Conservation (phyloP, 2,888 invertebrate genomes). For the Antheraea yamamai region DNA sequence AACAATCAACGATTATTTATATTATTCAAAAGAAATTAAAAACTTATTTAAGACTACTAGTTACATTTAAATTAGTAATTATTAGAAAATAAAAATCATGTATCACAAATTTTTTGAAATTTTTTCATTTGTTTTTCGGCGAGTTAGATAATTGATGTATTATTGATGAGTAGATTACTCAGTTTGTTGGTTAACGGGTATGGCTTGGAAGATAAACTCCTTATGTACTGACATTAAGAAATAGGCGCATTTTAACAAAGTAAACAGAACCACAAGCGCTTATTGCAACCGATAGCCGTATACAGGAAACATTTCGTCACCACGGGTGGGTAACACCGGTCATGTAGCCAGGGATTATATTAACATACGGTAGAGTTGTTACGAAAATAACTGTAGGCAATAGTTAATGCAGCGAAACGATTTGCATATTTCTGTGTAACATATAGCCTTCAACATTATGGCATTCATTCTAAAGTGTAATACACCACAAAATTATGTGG, state of each 20-base stretch:
- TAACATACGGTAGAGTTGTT: constrained; percentile 38
- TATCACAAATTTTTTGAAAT: too few species aligned
- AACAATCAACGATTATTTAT: too few species aligned
- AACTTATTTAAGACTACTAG: too few species aligned
- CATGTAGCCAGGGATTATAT: constrained; percentile 29
- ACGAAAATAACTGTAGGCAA: constrained; percentile 39
- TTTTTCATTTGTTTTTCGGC: too few species aligned
- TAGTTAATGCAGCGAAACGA: constrained; percentile 17
- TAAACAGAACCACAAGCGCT: not conserved
- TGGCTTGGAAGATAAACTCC: not conserved
- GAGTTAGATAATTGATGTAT: too few species aligned
- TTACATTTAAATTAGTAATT: too few species aligned
- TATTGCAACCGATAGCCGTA: not conserved
- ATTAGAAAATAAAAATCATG: too few species aligned
- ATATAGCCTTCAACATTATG: not conserved
- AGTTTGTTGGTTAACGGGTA: too few species aligned
- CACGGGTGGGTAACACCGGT: not conserved
- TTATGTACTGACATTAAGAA: not conserved
- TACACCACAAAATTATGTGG: not conserved
- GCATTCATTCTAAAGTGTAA: not conserved
- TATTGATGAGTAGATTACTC: too few species aligned
- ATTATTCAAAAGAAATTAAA: too few species aligned
- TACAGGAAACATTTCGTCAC: constrained; percentile 17
- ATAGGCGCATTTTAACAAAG: constrained; percentile 4
- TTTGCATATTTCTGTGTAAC: constrained; percentile 20